Evolutionary conservation across 2,888 invertebrate species (phyloP).

Genomic region (Lasioglossum villosulum): DNA sequence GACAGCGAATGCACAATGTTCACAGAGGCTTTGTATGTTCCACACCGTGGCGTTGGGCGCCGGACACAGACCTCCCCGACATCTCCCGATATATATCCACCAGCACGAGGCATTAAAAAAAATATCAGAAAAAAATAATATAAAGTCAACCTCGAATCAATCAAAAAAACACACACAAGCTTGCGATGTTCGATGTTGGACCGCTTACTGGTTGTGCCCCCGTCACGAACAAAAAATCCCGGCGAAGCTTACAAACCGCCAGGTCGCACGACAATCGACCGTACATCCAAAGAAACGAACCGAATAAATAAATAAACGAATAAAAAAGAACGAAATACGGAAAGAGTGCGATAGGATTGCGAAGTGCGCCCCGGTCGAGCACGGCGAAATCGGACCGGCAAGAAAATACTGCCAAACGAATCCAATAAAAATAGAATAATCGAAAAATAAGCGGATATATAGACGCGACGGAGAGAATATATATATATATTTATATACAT

Average conservation of each 20-base stretch:
- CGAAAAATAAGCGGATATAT: background rate
- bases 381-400: background rate
- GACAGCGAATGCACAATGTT: conserved; percentile 82
- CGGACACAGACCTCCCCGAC: conserved; percentile 79
- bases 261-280: conserved; percentile 10
- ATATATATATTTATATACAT: background rate
- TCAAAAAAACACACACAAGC: conserved; percentile 74
- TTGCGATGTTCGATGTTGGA: conserved; percentile 83
- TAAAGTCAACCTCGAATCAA: background rate
- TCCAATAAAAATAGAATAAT: background rate
- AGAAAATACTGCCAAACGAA: background rate
- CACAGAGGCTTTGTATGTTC: conserved; percentile 83
- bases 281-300: background rate
- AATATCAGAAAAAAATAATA: conserved; percentile 23
- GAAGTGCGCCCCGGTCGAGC: background rate
- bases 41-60: conserved; percentile 79
- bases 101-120: conserved; percentile 77
- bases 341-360: background rate
- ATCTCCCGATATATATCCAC: conserved; percentile 78
- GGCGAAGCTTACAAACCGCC: conserved; percentile 47
- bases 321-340: background rate
- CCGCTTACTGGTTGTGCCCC: conserved; percentile 77
- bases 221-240: conserved; percentile 48
- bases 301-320: background rate
- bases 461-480: background rate